phyloP scores from a whole-genome alignment of 37 sponge, comb jelly and placozoan species.

The Petrosia ficiformis region DNA sequence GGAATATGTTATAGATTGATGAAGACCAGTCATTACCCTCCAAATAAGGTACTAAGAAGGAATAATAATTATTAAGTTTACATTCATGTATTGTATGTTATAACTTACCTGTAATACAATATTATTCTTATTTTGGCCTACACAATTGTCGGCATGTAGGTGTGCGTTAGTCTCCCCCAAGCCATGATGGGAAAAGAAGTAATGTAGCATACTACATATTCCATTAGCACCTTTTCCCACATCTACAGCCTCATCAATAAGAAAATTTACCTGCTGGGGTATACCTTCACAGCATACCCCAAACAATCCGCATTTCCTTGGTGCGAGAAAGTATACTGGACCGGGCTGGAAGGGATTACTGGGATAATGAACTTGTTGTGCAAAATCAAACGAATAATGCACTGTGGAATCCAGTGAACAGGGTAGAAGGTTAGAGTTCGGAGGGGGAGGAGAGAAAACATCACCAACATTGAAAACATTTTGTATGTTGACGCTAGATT shows the following conservation, averaged over 20 bases:
- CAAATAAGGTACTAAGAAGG: neutral
- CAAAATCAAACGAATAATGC: slow-evolving; percentile 55
- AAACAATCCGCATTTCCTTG: slow-evolving; percentile 56
- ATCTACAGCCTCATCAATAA: slow-evolving; percentile 25
- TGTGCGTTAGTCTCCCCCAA: neutral
- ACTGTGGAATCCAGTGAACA: neutral
- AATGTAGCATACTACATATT: slow-evolving; percentile 16
- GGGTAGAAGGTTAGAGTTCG: neutral
- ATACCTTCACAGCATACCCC: slow-evolving; percentile 65
- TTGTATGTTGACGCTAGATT: neutral
- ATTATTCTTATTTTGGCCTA: slow-evolving; percentile 33
- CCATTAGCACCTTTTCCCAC: slow-evolving; percentile 29
- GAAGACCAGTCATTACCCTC: slow-evolving; percentile 4
- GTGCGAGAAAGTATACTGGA: slow-evolving; percentile 69
- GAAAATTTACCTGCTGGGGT: slow-evolving; percentile 53
- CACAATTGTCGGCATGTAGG: slow-evolving; percentile 28
- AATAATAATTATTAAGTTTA: neutral
- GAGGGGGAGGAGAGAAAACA: slow-evolving; percentile 6
- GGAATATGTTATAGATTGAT: slow-evolving; percentile 7
- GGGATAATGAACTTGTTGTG: slow-evolving; percentile 68
- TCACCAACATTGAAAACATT: neutral
- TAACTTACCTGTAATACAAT: slow-evolving; percentile 3
- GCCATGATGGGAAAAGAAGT: slow-evolving; percentile 15
- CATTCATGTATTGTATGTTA: neutral
- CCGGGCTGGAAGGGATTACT: slow-evolving; percentile 57